Evolutionary conservation across 2,113 vertebrate species (phyloP), one percentile per base, ranked within the genome.

Genomic region (Pygoscelis antarcticus): DNA sequence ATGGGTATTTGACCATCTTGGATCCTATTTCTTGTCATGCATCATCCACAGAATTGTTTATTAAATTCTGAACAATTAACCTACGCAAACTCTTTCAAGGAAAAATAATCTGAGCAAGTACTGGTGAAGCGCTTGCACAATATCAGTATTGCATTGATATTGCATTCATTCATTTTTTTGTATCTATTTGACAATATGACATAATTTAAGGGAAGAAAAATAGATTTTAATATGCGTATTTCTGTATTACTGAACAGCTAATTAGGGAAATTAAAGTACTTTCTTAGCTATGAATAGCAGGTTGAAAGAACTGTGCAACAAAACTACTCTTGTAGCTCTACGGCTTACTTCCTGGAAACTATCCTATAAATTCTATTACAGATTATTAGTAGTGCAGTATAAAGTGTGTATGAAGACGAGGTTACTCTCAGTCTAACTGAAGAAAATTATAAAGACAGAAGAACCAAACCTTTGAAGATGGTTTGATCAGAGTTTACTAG

Each of bases 131-230:
- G 66, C 68, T 91, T 74, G 54, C 32, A 51, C 42, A 36, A 17
- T 64, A 68, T 95, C 83, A 96, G 26, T 84, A 69, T 78, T 72
- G 52, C 74, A 85, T 76, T 83, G 93, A 86, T 90, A 76, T 4
- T 91, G 84, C 61, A 74, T 55, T 76, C 34, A 3, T 62, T 93
- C 81, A 89, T 87, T 95, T 88, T 93, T 78, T 94, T 49, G 10
- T 74, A 71, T 65, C 3, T 9, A 27, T 94, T 90, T 90, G 80
- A 92, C 47, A 87, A 91, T 71, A 52, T 68, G 57, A 74, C 42
- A 93, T 76, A 93, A 78, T 88, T 62, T 88, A 92, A 92, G 4
- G 46, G 76, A 79, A 95, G 88, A 94, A 89, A 93, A 90, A 83
- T 66, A 83, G 16, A 66, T 88, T 83, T 93, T 55, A 93, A 81